A percentile compares a stretch with the other conserved stretches of the same genome.
Conservation (phyloP, 2,113 vertebrate genomes). For the Nanorana parkeri region DNA sequence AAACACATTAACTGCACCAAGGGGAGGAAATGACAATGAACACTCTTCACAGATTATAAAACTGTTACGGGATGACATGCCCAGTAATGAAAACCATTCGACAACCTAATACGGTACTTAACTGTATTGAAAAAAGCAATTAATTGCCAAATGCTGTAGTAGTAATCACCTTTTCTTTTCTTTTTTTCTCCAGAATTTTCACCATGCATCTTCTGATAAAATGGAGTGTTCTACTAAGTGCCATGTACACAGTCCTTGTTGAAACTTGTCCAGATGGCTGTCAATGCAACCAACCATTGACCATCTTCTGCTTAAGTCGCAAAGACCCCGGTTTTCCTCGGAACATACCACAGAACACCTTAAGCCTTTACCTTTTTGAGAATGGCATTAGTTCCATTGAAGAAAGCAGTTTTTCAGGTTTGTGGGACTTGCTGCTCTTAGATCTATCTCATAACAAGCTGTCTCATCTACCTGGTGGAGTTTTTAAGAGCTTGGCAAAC, state of each 20-base stretch:
- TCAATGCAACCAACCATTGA: constrained; percentile 73
- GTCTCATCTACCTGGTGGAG: constrained; percentile 77
- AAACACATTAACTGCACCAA: too few relatives aligned
- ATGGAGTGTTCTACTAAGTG: constrained; percentile 61
- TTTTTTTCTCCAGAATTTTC: constrained; percentile 60
- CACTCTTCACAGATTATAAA: too few relatives aligned
- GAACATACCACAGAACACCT: constrained; percentile 74
- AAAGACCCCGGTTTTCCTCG: constrained; percentile 73
- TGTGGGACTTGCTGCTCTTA: constrained; percentile 83
- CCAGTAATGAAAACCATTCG: too few relatives aligned
- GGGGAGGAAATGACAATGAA: too few relatives aligned
- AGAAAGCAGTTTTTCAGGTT: constrained; percentile 76
- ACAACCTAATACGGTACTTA: too few relatives aligned
- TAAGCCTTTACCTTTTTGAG: constrained; percentile 84
- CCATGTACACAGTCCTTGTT: not conserved
- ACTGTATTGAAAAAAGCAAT: too few relatives aligned
- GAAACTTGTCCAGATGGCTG: constrained; percentile 72
- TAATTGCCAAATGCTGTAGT: not conserved
- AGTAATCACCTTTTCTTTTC: not conserved
- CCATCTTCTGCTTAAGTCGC: constrained; percentile 72
- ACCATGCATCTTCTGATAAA: constrained; percentile 62
- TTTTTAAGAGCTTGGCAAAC: constrained; percentile 83
- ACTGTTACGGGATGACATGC: too few relatives aligned
- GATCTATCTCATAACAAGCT: constrained; percentile 95
- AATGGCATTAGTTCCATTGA: constrained; percentile 84